Evolutionary conservation across 92 coral and sea anemone genomes (phyloP).

Genomic region (Phymanthus crucifer): DNA sequence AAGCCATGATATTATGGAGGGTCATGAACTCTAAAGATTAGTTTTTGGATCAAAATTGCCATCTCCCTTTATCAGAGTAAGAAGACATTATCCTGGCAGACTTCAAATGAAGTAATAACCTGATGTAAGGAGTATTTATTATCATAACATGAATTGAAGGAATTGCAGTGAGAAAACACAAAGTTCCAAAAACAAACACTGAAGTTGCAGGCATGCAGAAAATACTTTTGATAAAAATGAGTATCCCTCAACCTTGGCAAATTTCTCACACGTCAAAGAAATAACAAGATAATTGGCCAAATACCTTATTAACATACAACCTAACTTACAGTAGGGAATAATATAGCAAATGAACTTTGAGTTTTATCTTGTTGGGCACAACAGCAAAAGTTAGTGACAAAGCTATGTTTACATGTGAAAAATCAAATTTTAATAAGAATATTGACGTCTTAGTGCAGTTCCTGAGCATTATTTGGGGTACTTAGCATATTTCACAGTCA

Average conservation of each 20-base stretch:
- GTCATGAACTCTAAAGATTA: background rate
- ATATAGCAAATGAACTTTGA: background rate
- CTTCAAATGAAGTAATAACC: background rate
- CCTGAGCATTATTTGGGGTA: background rate
- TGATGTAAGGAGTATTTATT: background rate
- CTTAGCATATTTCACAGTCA: conserved; percentile 19
- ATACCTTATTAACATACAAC: background rate
- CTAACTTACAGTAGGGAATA: background rate
- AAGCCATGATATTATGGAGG: background rate
- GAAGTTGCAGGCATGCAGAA: background rate
- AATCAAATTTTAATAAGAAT: background rate
- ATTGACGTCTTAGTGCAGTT: background rate
- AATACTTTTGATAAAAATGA: background rate
- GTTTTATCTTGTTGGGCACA: background rate
- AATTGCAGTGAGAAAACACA: background rate
- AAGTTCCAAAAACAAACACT: background rate
- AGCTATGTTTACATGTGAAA: conserved; percentile 1
- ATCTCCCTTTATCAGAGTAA: background rate
- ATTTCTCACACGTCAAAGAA: background rate
- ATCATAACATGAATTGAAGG: background rate
- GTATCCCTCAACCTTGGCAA: background rate
- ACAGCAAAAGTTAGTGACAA: background rate
- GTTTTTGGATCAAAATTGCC: background rate
- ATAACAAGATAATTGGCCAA: background rate
- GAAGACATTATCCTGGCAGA: background rate